Evolutionary conservation across 2,113 vertebrate species (phyloP).

Genomic region (Thinocorus orbignyianus): DNA sequence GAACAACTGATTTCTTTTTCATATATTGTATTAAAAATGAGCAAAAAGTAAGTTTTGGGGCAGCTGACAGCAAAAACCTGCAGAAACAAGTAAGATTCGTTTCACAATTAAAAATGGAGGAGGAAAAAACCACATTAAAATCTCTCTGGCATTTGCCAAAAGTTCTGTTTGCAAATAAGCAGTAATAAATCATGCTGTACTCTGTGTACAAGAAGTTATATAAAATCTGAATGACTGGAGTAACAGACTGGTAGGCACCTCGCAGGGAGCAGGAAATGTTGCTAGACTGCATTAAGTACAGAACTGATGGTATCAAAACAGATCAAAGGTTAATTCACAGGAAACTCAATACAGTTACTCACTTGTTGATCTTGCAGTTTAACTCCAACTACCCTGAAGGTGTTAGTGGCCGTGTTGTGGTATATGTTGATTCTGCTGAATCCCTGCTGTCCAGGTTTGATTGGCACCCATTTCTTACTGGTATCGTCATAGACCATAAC

Average conservation of each 20-base stretch:
- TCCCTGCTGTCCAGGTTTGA: constrained; percentile 97
- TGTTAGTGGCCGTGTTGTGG: constrained; percentile 96
- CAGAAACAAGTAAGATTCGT: background rate
- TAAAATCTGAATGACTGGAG: background rate
- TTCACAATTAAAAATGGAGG: background rate
- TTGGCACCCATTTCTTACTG: constrained; percentile 99
- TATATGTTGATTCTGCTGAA: constrained; percentile 99
- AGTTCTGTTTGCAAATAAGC: background rate
- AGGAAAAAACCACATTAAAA: background rate
- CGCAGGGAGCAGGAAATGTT: constrained; percentile 27
- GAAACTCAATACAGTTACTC: constrained; percentile 48
- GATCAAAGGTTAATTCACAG: constrained; percentile 53
- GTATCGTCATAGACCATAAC: constrained; percentile 99
- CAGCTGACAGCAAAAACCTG: background rate
- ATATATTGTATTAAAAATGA: background rate
- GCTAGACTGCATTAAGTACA: background rate
- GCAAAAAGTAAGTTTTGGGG: background rate
- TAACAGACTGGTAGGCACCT: background rate
- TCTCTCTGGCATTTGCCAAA: background rate
- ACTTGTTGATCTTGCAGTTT: constrained; percentile 99
- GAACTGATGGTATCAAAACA: background rate
- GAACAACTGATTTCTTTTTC: background rate
- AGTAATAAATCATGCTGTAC: background rate
- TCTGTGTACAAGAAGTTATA: background rate
- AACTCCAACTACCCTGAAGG: constrained; percentile 97